Conservation (phyloP, 2,113 vertebrate species). For the Menura novaehollandiae region DNA sequence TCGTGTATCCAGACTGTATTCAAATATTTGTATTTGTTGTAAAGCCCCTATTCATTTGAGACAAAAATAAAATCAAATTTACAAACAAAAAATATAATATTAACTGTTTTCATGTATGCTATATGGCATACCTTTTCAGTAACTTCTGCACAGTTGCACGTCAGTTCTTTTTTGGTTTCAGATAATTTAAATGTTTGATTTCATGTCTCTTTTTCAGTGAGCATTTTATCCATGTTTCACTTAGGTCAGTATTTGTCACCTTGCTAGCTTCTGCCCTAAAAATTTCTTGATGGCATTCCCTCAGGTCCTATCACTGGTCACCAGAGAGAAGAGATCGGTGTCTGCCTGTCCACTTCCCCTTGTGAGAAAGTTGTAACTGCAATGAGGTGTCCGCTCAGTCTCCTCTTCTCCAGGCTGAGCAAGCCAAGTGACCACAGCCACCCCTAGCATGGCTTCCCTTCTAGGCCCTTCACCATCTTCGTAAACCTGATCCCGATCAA, state of each 20-base stretch:
- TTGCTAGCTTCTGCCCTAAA: neutral
- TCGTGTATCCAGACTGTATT: neutral
- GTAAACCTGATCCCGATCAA: neutral
- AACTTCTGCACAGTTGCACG: neutral
- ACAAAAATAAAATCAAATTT: neutral
- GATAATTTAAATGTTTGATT: neutral
- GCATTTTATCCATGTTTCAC: neutral
- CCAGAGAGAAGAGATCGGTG: neutral
- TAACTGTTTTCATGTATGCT: neutral
- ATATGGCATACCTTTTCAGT: neutral
- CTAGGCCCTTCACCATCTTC: neutral
- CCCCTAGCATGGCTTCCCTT: neutral
- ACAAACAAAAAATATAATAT: accelerated
- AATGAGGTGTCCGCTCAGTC: neutral
- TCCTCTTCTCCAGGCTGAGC: neutral
- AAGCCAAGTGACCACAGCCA: no score
- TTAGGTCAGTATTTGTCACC: neutral
- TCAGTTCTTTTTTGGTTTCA: neutral
- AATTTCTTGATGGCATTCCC: neutral
- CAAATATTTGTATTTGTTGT: neutral
- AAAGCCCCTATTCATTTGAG: neutral
- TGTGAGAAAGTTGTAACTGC: neutral
- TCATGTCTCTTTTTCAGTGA: neutral
- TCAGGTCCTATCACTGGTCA: neutral
- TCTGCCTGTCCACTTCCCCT: neutral